Evolutionary conservation across 2,113 vertebrate genomes (phyloP).

Genomic region (Brachypodius melanocephalos): DNA sequence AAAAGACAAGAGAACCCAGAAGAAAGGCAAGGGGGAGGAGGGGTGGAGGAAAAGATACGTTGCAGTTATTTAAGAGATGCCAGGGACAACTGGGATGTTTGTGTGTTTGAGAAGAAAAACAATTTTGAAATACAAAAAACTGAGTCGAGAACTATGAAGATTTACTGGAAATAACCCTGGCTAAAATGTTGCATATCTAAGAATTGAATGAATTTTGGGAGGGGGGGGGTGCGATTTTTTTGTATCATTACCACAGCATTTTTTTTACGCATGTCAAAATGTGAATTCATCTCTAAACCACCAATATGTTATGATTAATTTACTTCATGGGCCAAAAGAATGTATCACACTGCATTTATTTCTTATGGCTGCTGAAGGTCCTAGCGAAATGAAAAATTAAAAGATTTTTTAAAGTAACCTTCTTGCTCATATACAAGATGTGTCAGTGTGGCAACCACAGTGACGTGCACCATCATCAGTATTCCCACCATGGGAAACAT

Average conservation of each 20-base stretch:
- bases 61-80: slow-evolving; percentile 6
- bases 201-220: not conserved
- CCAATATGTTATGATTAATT: not conserved
- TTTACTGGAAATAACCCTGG: not conserved
- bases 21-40: slow-evolving; percentile 22
- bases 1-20: slow-evolving; percentile 19
- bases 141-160: not conserved
- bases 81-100: not conserved
- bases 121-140: not conserved
- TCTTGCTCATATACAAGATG: not conserved
- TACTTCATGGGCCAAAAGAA: not conserved
- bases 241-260: not conserved
- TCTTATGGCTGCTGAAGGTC: not conserved
- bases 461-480: not conserved
- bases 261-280: not conserved
- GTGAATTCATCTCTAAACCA: not conserved
- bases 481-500: not conserved
- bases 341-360: not conserved
- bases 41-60: not conserved
- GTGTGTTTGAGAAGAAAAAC: not conserved
- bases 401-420: not conserved
- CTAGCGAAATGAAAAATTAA: not conserved
- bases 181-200: not conserved
- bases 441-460: not conserved
- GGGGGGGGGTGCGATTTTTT: not conserved